Evolutionary conservation across 2,888 invertebrate species (phyloP), one percentile per base, ranked within the genome.

Genomic region (Ennomos fuscantarius): DNA sequence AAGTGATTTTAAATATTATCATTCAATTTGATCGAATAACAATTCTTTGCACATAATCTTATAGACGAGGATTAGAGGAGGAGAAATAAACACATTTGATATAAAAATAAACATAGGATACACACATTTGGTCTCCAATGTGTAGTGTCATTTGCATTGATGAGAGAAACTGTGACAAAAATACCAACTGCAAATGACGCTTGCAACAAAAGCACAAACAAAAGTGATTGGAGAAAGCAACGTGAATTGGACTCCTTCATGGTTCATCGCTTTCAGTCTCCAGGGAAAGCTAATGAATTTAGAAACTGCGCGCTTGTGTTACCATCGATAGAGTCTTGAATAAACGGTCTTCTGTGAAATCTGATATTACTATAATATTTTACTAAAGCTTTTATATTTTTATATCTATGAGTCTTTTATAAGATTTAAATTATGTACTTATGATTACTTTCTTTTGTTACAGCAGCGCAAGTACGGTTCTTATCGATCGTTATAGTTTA

Each of bases 231-330:
- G 78, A 72, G 84, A 84, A 84, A 85, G 84, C 80, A 66, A 67
- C 72, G 65, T 66, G 74, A 76, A 80, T 81, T 78, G 72, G 76
- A 66, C 70, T 73, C 71, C 69, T 72, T 62, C 73, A 75, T 74
- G 79, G 79, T 77, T 79, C 76, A 81, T 78, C 70, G 76, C 73
- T 24, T 24, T 24, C 24, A 24, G 44, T 69, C 72, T 63, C 68
- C 68, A 63, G 75, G 68, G 85, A 84, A 86, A 86, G 84, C 78
- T 63, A 65, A 60, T 62, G 59, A 67, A 72, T 81, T 24, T 81
- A 66, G 82, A 74, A 62, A 66, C 51, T 36, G 52, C 62, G 73
- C 73, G 78, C 66, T 50, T 69, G 61, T 74, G 73, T 70, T 66
- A 69, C 59, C 63, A 50, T 50, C 5, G 6, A 24, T 3, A 24